A percentile compares a stretch with the other conserved stretches of the same genome.
Evolutionary conservation across 2,797 vertebrate species (phyloP).

Genomic region (Gymnodraco acuticeps): DNA sequence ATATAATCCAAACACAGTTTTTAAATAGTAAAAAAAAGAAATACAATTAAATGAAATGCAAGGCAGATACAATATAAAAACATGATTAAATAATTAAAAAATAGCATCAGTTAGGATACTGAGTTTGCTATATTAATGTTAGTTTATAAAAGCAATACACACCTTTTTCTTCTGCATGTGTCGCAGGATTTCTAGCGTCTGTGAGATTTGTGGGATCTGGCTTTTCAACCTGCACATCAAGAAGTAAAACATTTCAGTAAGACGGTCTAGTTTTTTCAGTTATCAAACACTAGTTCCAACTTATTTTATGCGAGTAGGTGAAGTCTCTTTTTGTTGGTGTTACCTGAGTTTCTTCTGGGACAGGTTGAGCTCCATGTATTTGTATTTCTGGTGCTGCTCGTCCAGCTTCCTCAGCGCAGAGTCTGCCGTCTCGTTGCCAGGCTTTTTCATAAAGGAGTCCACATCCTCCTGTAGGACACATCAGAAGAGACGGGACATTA

Average conservation of each 20-base stretch:
- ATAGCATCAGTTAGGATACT: not conserved
- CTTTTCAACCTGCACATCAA: constrained; percentile 90
- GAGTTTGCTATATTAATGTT: not conserved
- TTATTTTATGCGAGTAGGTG: too few species aligned
- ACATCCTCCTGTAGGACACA: constrained; percentile 92
- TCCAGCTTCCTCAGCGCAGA: constrained; percentile 92
- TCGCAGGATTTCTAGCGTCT: constrained; percentile 98
- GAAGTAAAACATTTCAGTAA: not conserved
- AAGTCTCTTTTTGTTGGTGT: too few species aligned
- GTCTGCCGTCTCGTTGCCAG: constrained; percentile 96
- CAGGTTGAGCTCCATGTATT: constrained; percentile 99
- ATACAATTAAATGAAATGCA: not conserved
- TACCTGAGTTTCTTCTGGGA: constrained; percentile 97
- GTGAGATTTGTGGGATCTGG: constrained; percentile 99
- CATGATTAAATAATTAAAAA: not conserved
- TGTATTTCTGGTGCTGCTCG: constrained; percentile 99
- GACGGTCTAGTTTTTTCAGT: too few species aligned
- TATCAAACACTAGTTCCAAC: too few species aligned
- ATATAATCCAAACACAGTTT: too few species aligned
- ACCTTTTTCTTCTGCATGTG: constrained; percentile 99
- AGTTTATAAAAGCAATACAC: rapidly evolving
- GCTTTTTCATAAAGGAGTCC: constrained; percentile 96
- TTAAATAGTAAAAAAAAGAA: not conserved
- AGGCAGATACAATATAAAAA: not conserved
- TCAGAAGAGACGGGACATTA: not conserved